These are phyloP conservation scores for Scophthalmus maximus DNA, from an alignment of 2,113 vertebrate species.

Conservation along the genomic window DNA sequence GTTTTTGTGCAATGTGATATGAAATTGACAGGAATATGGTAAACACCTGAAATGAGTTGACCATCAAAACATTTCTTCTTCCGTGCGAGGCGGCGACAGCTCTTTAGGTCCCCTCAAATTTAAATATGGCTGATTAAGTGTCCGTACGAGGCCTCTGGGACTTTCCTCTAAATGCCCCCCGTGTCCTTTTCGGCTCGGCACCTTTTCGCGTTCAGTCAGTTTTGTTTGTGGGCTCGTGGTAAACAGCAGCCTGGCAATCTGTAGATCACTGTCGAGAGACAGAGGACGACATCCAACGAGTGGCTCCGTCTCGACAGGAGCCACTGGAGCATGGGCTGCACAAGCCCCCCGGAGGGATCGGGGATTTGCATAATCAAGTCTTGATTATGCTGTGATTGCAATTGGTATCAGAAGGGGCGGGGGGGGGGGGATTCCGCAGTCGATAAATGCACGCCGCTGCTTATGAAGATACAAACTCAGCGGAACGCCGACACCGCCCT, in stretches of 20 bases:
- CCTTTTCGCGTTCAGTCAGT: constrained; percentile 5
- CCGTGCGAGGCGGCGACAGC: background rate
- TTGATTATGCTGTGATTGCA: constrained; percentile 18
- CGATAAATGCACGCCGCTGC: background rate
- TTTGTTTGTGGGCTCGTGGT: background rate
- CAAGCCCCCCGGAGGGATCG: constrained; percentile 27
- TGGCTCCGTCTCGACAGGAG: background rate
- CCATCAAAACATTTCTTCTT: background rate
- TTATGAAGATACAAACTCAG: background rate
- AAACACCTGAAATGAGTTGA: too few relatives aligned
- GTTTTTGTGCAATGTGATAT: too few relatives aligned
- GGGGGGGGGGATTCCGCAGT: constrained; percentile 6
- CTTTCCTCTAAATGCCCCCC: background rate
- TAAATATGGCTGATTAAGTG: background rate
- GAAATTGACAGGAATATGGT: too few relatives aligned
- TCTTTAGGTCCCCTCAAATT: background rate
- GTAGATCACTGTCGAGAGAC: background rate
- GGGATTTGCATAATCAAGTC: constrained; percentile 42
- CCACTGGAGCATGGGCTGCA: constrained; percentile 4
- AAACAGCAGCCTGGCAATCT: background rate
- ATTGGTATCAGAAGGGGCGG: constrained; percentile 11
- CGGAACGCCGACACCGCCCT: background rate
- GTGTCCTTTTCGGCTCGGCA: background rate
- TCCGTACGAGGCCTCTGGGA: background rate
- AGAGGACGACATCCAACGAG: constrained; percentile 5